phyloP scores from a whole-genome alignment of 2,888 invertebrate species.

The Molorchus minor region DNA sequence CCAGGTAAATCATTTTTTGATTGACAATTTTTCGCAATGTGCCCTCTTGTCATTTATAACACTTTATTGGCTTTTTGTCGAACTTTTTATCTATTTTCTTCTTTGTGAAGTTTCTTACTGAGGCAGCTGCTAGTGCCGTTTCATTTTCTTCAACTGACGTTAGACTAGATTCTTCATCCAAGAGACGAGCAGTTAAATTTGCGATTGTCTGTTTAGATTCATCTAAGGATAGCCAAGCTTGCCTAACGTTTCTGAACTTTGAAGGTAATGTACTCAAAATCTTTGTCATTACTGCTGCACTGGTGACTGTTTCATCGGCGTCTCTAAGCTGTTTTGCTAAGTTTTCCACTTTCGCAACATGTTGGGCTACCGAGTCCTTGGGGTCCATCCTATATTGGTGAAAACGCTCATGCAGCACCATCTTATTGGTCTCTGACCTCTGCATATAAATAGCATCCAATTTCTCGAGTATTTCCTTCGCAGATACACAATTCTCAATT shows the following conservation, averaged over 20 bases:
- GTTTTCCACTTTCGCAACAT: slow-evolving; percentile 48
- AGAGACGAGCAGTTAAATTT: slow-evolving; percentile 36
- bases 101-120: slow-evolving; percentile 6
- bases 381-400: slow-evolving; percentile 42
- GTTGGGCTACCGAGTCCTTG: slow-evolving; percentile 45
- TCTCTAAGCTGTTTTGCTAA: slow-evolving; percentile 43
- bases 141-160: slow-evolving; percentile 27
- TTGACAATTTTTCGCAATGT: slow-evolving; percentile 32
- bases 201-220: slow-evolving; percentile 39
- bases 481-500: slow-evolving; percentile 42
- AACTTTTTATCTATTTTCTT: not conserved
- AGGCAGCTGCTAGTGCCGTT: slow-evolving; percentile 23
- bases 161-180: slow-evolving; percentile 41
- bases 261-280: slow-evolving; percentile 36
- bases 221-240: slow-evolving; percentile 42
- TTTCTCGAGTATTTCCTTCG: slow-evolving; percentile 41
- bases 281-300: slow-evolving; percentile 41
- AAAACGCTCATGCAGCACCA: slow-evolving; percentile 43
- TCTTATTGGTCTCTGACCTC: slow-evolving; percentile 43
- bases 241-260: slow-evolving; percentile 38
- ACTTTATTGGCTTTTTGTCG: slow-evolving; percentile 40
- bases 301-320: slow-evolving; percentile 38
- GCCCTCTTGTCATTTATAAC: slow-evolving; percentile 32
- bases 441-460: slow-evolving; percentile 37
- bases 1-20: not conserved